Percentiles rank a stretch among this genome's conserved stretches.
Evolutionary conservation across 2,888 invertebrate genomes (phyloP).

Genomic region (Caenorhabditis doughertyi): DNA sequence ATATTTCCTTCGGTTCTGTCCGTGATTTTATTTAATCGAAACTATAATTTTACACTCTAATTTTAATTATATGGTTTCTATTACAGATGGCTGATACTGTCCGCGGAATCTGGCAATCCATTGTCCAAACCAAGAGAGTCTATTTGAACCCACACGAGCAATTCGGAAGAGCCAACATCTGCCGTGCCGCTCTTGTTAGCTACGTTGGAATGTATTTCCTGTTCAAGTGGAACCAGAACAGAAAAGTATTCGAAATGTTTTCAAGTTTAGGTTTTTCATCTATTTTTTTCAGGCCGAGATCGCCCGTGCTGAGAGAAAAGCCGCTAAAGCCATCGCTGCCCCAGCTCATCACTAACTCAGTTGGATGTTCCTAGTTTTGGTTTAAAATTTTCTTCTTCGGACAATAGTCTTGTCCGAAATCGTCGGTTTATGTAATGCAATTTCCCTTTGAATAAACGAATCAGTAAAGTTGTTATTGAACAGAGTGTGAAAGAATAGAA

Average conservation of each 20-base stretch:
- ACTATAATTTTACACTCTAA: neutral
- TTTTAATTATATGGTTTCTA: neutral
- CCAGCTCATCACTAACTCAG: constrained; percentile 56
- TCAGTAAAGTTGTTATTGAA: neutral
- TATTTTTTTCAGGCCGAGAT: constrained; percentile 60
- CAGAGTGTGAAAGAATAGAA: neutral
- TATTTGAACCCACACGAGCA: constrained; percentile 81
- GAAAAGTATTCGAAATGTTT: constrained; percentile 70
- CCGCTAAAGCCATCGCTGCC: constrained; percentile 54
- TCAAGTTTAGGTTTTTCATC: neutral
- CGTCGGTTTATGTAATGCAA: constrained; percentile 57
- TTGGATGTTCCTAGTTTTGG: constrained; percentile 48
- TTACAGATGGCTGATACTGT: constrained; percentile 77
- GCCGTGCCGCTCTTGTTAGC: constrained; percentile 78
- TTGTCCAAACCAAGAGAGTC: constrained; percentile 76
- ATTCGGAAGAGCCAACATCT: constrained; percentile 81
- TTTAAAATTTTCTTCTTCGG: constrained; percentile 41
- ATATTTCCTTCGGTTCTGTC: neutral
- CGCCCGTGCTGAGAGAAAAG: constrained; percentile 65
- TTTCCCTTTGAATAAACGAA: constrained; percentile 45
- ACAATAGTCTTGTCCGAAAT: constrained; percentile 38
- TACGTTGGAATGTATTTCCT: constrained; percentile 78
- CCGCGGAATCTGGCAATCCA: constrained; percentile 77
- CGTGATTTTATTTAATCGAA: neutral
- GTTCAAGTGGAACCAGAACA: constrained; percentile 78